A percentile compares a stretch with the other conserved stretches of the same genome.
Conservation (phyloP, 2,888 invertebrate species). For the Amphipoea lucens region DNA sequence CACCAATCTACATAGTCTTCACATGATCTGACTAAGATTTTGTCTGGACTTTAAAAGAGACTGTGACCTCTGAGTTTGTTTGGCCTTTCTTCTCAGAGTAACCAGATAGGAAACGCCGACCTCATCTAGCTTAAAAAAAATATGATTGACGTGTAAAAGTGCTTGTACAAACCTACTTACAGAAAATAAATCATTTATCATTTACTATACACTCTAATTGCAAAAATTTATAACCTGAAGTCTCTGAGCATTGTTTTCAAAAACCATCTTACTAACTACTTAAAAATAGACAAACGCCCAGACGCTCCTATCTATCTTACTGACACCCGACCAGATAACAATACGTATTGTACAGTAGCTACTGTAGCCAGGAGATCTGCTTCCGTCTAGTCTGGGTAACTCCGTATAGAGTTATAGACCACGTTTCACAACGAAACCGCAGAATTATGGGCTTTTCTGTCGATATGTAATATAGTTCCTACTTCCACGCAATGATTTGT, state of each 20-base stretch:
- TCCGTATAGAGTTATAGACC: background rate
- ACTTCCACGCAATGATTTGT: slow-evolving; percentile 40
- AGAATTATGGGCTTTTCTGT: slow-evolving; percentile 27
- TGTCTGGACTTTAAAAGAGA: too few species aligned
- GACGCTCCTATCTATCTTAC: slow-evolving; percentile 15
- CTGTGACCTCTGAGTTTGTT: too few species aligned
- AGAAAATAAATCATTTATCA: too few species aligned
- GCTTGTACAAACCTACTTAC: too few species aligned
- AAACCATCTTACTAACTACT: too few species aligned
- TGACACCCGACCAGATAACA: slow-evolving; percentile 34
- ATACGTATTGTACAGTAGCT: slow-evolving; percentile 31
- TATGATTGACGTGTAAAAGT: too few species aligned
- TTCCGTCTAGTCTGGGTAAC: slow-evolving; percentile 27
- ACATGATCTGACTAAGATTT: too few species aligned
- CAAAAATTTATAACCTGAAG: background rate
- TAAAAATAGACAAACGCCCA: slow-evolving; percentile 11
- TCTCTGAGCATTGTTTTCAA: background rate
- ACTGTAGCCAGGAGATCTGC: slow-evolving; percentile 15
- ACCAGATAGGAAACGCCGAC: too few species aligned
- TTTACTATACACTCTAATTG: background rate
- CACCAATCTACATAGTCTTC: too few species aligned
- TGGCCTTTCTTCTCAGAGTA: too few species aligned
- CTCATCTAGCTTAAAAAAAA: too few species aligned
- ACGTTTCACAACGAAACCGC: slow-evolving; percentile 40
- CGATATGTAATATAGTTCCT: slow-evolving; percentile 18